A percentile compares a stretch with the other conserved stretches of the same genome.
Conservation (phyloP, 1,140 invertebrate species). For the Leptinotarsa lineolata region DNA sequence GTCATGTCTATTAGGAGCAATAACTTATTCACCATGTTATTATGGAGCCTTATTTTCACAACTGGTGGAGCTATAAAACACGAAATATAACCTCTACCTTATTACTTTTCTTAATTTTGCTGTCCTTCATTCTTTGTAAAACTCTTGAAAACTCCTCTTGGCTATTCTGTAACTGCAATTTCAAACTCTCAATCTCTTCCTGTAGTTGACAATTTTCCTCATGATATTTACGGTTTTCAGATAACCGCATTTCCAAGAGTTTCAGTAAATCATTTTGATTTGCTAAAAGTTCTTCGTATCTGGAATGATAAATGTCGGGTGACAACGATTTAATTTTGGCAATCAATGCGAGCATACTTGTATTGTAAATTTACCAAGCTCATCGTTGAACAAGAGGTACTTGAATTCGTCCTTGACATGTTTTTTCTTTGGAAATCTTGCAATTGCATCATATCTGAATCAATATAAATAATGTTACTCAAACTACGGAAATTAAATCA, state of each 20-base stretch:
- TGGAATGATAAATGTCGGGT: slow-evolving; percentile 9
- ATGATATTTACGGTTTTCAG: slow-evolving; percentile 38
- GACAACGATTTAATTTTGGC: not conserved
- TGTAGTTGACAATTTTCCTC: slow-evolving; percentile 34
- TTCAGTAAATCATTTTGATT: slow-evolving; percentile 39
- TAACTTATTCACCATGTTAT: too few relatives aligned
- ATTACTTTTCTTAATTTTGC: slow-evolving; percentile 35
- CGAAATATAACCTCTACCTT: slow-evolving; percentile 26
- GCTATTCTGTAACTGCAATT: slow-evolving; percentile 23
- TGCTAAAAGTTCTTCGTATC: slow-evolving; percentile 41
- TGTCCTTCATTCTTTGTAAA: slow-evolving; percentile 29
- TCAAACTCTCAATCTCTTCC: slow-evolving; percentile 35
- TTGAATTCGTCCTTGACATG: slow-evolving; percentile 27
- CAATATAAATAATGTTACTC: not conserved
- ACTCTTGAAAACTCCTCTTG: slow-evolving; percentile 30
- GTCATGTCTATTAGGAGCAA: too few relatives aligned
- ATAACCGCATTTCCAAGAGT: slow-evolving; percentile 36
- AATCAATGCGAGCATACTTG: slow-evolving; percentile 31
- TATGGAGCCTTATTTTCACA: too few relatives aligned
- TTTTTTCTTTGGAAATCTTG: slow-evolving; percentile 21
- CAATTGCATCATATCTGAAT: slow-evolving; percentile 31
- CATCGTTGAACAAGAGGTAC: slow-evolving; percentile 35
- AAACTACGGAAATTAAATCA: too few relatives aligned
- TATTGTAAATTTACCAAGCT: slow-evolving; percentile 44
- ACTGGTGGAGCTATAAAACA: too few relatives aligned